Conservation (phyloP, 2,888 invertebrate species). For the Rhynchonema sp. region DNA sequence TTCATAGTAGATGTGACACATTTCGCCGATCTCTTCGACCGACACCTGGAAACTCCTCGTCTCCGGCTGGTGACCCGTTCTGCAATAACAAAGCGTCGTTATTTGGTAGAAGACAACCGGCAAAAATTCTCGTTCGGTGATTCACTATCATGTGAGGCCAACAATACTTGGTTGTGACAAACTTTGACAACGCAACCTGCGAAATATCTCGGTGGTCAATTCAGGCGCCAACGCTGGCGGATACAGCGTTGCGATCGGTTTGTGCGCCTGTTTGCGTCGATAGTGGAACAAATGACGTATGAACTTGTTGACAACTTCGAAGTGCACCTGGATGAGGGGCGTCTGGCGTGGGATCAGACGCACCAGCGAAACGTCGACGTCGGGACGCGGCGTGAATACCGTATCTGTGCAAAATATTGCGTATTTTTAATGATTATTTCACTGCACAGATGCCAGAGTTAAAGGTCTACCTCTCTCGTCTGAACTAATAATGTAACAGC, state of each 20-base stretch:
- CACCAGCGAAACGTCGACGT: conserved; percentile 90
- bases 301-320: conserved; percentile 69
- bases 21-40: conserved; percentile 21
- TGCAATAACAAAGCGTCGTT: neutral
- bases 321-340: conserved; percentile 56
- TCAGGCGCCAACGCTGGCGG: conserved; percentile 18
- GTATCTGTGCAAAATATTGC: conserved; percentile 38
- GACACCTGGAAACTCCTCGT: conserved; percentile 12
- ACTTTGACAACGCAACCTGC: neutral
- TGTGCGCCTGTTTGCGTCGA: conserved; percentile 52
- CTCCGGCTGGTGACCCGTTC: neutral
- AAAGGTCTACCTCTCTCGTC: no score
- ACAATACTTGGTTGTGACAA: no score
- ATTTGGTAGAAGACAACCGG: no score
- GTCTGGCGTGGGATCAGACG: conserved; percentile 55
- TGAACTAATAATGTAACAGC: no score
- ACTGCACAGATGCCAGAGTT: no score
- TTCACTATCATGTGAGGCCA: no score
- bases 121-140: neutral
- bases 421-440: no score
- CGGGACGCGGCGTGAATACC: conserved; percentile 78
- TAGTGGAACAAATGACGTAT: conserved; percentile 63
- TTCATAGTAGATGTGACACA: conserved; percentile 19
- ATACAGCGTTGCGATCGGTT: conserved; percentile 23
- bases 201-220: conserved; percentile 17